A percentile compares a stretch with the other conserved stretches of the same genome.
Evolutionary conservation across 92 coral and sea anemone species (phyloP).

Genomic region (Anthopleura xanthogrammica): DNA sequence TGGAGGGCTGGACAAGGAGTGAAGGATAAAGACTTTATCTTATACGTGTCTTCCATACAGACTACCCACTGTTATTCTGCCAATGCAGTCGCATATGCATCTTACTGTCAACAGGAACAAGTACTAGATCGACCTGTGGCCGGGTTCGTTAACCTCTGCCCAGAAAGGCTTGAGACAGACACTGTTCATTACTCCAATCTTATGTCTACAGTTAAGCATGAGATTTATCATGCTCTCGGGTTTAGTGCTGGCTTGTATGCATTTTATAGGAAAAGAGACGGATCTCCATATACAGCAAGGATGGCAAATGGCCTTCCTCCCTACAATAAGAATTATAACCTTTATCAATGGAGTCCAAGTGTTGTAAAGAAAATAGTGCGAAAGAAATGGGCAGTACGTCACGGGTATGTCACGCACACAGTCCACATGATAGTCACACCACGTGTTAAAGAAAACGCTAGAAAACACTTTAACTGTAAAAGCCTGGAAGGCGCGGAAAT

Average conservation of each 20-base stretch:
- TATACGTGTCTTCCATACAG: slow-evolving; percentile 92
- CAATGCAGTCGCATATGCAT: slow-evolving; percentile 96
- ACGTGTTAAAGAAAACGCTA: slow-evolving; percentile 66
- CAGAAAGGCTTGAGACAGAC: slow-evolving; percentile 78
- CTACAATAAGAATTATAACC: slow-evolving; percentile 69
- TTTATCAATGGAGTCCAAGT: slow-evolving; percentile 86
- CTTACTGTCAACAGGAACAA: slow-evolving; percentile 96
- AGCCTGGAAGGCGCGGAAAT: slow-evolving; percentile 93
- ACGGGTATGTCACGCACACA: slow-evolving; percentile 64
- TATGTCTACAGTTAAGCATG: slow-evolving; percentile 91
- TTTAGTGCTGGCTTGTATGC: slow-evolving; percentile 99
- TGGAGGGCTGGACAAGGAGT: slow-evolving; percentile 77
- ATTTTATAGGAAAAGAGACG: slow-evolving; percentile 72
- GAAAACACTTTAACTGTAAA: slow-evolving; percentile 86
- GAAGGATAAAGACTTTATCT: slow-evolving; percentile 75
- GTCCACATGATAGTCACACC: slow-evolving; percentile 93
- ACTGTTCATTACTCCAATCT: slow-evolving; percentile 83
- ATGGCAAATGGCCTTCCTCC: slow-evolving; percentile 83
- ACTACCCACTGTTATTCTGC: slow-evolving; percentile 82
- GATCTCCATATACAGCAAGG: slow-evolving; percentile 82
- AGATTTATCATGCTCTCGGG: slow-evolving; percentile 93
- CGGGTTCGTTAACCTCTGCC: slow-evolving; percentile 97
- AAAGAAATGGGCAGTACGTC: slow-evolving; percentile 80
- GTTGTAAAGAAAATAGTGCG: slow-evolving; percentile 69
- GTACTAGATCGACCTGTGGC: slow-evolving; percentile 95